phyloP scores from a whole-genome alignment of 2,888 invertebrate genomes.

The Fragum sueziense region DNA sequence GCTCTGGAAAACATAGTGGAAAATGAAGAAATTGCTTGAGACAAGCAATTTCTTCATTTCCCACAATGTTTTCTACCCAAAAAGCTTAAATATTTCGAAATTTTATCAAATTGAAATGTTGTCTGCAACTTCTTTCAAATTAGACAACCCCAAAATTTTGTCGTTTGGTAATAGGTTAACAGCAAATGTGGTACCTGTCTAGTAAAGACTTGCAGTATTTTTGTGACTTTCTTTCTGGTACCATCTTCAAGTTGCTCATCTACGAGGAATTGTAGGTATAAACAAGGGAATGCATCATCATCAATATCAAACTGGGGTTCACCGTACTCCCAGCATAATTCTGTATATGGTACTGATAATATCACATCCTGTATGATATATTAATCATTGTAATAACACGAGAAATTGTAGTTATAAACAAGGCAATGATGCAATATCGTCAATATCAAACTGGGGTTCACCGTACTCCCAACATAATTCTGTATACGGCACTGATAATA shows the following conservation, averaged over 20 bases:
- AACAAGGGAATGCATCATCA: constrained; percentile 93
- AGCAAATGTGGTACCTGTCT: constrained; percentile 82
- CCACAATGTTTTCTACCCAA: no score
- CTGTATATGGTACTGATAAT: constrained; percentile 90
- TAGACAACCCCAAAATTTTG: no score
- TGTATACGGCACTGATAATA: constrained; percentile 89
- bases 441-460: constrained; percentile 91
- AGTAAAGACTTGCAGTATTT: constrained; percentile 88
- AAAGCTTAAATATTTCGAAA: no score
- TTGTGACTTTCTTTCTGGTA: constrained; percentile 90
- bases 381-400: no score
- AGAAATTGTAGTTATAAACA: constrained; percentile 95
- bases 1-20: no score
- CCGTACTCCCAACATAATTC: constrained; percentile 97
- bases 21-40: no score
- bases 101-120: no score
- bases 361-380: constrained; percentile 70
- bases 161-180: no score
- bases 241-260: constrained; percentile 57
- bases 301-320: constrained; percentile 91
- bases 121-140: no score
- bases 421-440: constrained; percentile 92
- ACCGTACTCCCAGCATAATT: constrained; percentile 96
- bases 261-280: constrained; percentile 92
- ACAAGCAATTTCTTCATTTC: no score